Conservation (phyloP, 2,113 vertebrate genomes). For the Abramis brama region DNA sequence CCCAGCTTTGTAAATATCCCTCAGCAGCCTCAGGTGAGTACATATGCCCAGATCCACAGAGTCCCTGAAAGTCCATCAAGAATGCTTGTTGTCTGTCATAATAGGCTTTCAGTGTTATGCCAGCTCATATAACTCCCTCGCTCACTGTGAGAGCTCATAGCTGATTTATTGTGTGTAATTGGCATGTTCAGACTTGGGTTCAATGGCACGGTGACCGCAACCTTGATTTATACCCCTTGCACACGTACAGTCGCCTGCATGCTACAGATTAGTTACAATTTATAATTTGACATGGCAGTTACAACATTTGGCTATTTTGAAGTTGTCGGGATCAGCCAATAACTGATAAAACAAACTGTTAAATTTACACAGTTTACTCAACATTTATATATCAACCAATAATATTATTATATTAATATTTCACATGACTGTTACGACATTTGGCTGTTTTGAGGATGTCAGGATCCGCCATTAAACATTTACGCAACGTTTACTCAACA, state of each 20-base stretch:
- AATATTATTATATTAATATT: neutral
- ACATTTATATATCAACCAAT: neutral
- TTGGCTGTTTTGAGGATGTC: neutral
- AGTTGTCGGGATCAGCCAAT: neutral
- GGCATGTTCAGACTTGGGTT: constrained; percentile 52
- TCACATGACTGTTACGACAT: neutral
- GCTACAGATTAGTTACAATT: constrained; percentile 8
- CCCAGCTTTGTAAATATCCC: constrained; percentile 99
- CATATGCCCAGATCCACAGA: constrained; percentile 59
- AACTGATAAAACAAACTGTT: neutral
- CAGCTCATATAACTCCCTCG: constrained; percentile 8
- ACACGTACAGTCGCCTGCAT: constrained; percentile 29
- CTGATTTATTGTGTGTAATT: constrained; percentile 70
- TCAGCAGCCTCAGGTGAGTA: constrained; percentile 98
- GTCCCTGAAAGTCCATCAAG: constrained; percentile 36
- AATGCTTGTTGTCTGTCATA: constrained; percentile 18
- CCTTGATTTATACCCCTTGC: constrained; percentile 60
- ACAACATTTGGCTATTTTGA: neutral
- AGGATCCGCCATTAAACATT: neutral
- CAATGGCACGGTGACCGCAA: neutral
- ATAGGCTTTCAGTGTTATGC: constrained; percentile 5
- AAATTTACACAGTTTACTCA: neutral
- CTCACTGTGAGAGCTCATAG: constrained; percentile 18
- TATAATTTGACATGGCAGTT: neutral
- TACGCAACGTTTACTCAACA: neutral